A percentile compares a stretch with the other conserved stretches of the same genome.
phyloP scores from a whole-genome alignment of 1,140 invertebrate genomes.

The Drosophila prosaltans region DNA sequence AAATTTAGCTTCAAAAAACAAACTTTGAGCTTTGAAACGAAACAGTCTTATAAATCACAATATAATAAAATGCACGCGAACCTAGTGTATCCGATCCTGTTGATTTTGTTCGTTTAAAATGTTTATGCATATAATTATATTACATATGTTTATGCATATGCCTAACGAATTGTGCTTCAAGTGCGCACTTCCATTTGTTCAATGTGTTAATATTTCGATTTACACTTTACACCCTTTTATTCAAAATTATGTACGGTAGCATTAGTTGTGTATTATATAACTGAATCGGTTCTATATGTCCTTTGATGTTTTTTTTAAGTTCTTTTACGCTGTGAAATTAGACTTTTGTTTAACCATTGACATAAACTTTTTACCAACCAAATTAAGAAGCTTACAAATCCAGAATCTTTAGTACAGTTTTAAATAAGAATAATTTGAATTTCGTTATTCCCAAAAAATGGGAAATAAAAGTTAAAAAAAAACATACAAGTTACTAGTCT shows the following conservation, averaged over 20 bases:
- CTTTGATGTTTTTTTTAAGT: conserved; percentile 32
- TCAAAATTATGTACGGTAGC: not conserved
- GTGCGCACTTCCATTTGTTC: conserved; percentile 44
- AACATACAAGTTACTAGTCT: too few relatives aligned
- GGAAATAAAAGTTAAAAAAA: too few relatives aligned
- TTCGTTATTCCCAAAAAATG: too few relatives aligned
- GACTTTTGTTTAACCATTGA: not conserved
- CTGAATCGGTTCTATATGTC: conserved; percentile 26
- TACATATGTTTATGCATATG: not conserved
- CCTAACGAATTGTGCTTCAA: conserved; percentile 27
- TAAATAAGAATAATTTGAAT: too few relatives aligned
- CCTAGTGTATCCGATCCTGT: too few relatives aligned
- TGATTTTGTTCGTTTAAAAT: conserved; percentile 5
- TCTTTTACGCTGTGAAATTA: conserved; percentile 12
- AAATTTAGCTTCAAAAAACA: conserved; percentile 9
- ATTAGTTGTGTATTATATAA: conserved; percentile 40
- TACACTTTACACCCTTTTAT: conserved; percentile 19
- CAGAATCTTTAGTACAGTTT: too few relatives aligned
- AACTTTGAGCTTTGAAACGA: not conserved
- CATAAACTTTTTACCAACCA: too few relatives aligned
- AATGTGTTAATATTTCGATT: conserved; percentile 37
- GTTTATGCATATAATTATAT: conserved; percentile 15
- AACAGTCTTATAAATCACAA: too few relatives aligned
- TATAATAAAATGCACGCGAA: too few relatives aligned
- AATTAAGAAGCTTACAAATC: too few relatives aligned